A percentile compares a stretch with the other conserved stretches of the same genome.
phyloP scores from a whole-genome alignment of 2,797 vertebrate genomes.

The Sciurus vulgaris region DNA sequence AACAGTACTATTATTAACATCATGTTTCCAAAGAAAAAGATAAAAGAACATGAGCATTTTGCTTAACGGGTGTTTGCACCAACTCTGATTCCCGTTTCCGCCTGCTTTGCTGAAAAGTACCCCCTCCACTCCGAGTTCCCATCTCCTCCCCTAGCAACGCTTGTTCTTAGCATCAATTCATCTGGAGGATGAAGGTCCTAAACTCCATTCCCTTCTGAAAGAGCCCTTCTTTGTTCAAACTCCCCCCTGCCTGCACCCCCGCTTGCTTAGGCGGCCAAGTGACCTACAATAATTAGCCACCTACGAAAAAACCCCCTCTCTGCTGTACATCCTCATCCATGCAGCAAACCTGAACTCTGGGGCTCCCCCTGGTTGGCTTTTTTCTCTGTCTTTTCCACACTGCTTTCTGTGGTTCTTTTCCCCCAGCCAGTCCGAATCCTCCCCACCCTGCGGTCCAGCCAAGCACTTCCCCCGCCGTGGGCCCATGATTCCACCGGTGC shows the following conservation, averaged over 20 bases:
- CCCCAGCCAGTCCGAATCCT: not conserved
- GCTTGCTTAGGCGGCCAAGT: not conserved
- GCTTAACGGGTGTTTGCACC: not conserved
- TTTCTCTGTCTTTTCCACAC: not conserved
- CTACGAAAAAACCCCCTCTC: not conserved
- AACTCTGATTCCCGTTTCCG: accelerated
- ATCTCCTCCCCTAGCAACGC: not conserved
- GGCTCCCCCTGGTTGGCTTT: not conserved
- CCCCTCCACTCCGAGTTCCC: not conserved
- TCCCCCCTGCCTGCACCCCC: not conserved
- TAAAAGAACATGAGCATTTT: not conserved
- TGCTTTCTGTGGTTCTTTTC: not conserved
- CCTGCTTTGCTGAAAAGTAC: not conserved
- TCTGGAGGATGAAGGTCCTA: not conserved
- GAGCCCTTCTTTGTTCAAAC: not conserved
- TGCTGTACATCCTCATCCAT: not conserved
- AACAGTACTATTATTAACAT: slow-evolving; percentile 13
- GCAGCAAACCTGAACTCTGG: accelerated
- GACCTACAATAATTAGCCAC: not conserved
- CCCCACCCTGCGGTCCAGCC: not conserved
- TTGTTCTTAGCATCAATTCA: not conserved
- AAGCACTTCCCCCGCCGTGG: accelerated
- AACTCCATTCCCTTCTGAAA: not conserved
- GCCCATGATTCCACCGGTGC: not conserved
- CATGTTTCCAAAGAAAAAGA: not conserved